phyloP scores from a whole-genome alignment of 2,888 invertebrate species.

The Polyommatus iphigenia region DNA sequence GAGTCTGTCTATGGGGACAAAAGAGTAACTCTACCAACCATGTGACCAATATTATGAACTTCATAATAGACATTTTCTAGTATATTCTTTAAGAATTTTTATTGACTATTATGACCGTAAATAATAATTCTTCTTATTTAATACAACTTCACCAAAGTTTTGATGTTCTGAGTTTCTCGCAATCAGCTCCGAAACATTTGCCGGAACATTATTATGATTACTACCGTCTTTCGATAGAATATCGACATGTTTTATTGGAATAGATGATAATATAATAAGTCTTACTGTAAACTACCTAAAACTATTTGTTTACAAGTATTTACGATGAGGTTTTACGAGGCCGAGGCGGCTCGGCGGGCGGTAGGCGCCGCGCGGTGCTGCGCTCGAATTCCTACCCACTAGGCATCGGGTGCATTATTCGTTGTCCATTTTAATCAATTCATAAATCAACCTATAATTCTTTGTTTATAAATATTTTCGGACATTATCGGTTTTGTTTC shows the following conservation, averaged over 20 bases:
- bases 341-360: conserved; percentile 45
- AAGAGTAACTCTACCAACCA: no score
- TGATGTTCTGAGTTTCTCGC: neutral
- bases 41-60: no score
- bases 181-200: neutral
- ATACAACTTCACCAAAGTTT: no score
- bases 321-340: conserved; percentile 21
- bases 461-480: conserved; percentile 27
- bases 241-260: neutral
- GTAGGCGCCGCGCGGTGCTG: conserved; percentile 45
- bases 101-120: no score
- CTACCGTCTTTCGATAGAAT: neutral
- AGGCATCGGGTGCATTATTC: conserved; percentile 31
- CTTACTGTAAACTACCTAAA: conserved; percentile 3
- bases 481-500: conserved; percentile 16
- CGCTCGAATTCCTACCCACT: conserved; percentile 38
- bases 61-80: no score
- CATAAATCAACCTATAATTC: conserved; percentile 31
- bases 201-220: neutral
- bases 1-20: neutral
- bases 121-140: no score
- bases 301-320: conserved; percentile 28
- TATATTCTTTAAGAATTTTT: no score
- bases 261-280: conserved; percentile 12
- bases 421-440: conserved; percentile 32